phyloP scores from a whole-genome alignment of 2,888 invertebrate species.

The Acronicta aceris region DNA sequence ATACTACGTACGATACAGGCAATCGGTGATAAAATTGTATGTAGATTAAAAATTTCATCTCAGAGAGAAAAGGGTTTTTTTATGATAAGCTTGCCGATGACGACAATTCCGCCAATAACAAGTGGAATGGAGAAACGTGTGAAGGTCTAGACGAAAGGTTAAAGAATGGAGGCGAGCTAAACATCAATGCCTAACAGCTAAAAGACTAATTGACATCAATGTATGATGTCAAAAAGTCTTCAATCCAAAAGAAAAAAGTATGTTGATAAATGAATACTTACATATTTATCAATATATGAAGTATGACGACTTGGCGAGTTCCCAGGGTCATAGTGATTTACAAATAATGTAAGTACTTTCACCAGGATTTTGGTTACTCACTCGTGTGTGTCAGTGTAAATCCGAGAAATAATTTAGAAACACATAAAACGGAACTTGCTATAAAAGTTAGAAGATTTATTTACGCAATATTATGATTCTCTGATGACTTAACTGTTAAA shows the following conservation, averaged over 20 bases:
- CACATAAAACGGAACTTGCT: conserved; percentile 5
- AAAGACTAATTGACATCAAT: too few species aligned
- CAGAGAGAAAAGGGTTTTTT: too few species aligned
- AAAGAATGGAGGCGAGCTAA: too few species aligned
- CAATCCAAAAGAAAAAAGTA: conserved; percentile 1
- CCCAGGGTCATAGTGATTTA: conserved; percentile 58
- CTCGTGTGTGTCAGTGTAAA: conserved; percentile 39
- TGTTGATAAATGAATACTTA: conserved; percentile 16
- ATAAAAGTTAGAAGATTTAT: conserved; percentile 11
- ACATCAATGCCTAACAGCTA: too few species aligned
- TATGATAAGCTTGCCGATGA: too few species aligned
- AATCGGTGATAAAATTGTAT: too few species aligned
- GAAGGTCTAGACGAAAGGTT: too few species aligned
- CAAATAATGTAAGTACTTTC: conserved; percentile 61
- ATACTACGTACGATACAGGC: too few species aligned
- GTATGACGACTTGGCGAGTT: conserved; percentile 51
- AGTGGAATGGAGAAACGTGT: too few species aligned
- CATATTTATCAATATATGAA: too few species aligned
- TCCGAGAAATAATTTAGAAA: conserved; percentile 41
- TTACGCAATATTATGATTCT: conserved; percentile 13
- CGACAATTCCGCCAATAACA: too few species aligned
- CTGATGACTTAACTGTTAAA: neutral
- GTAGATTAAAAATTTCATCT: too few species aligned
- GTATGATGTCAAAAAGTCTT: neutral
- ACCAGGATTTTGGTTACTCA: conserved; percentile 61